Conservation (phyloP, 1,140 invertebrate genomes). For the Halesus radiatus region DNA sequence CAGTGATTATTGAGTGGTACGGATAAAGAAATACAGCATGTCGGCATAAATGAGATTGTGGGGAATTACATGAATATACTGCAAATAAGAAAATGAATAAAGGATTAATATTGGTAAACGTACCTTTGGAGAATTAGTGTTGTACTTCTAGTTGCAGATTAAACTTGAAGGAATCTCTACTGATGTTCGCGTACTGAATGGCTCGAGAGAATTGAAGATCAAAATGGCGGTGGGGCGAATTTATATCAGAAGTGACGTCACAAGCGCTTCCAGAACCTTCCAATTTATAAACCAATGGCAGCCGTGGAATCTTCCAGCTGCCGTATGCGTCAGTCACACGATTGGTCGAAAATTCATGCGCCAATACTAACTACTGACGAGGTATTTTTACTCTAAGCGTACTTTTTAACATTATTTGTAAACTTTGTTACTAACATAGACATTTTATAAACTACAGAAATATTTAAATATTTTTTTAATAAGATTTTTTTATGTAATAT, state of each 20-base stretch:
- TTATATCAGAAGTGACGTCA: conserved; percentile 54
- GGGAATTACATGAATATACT: no score
- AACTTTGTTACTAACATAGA: neutral
- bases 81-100: neutral
- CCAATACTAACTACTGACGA: conserved; percentile 17
- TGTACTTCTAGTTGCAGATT: conserved; percentile 49
- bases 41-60: no score
- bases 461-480: no score
- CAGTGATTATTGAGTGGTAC: no score
- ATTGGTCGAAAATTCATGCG: conserved; percentile 29
- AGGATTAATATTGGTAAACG: neutral
- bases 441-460: no score
- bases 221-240: conserved; percentile 37
- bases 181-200: neutral
- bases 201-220: conserved; percentile 32
- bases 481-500: no score
- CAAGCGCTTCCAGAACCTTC: conserved; percentile 51
- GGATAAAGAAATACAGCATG: no score
- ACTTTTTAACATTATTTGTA: neutral
- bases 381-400: neutral
- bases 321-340: conserved; percentile 18
- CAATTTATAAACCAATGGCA: conserved; percentile 16
- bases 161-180: conserved; percentile 47
- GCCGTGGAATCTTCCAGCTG: conserved; percentile 42
- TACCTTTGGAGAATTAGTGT: conserved; percentile 36